phyloP scores from a whole-genome alignment of 2,888 invertebrate species.

The Epiblema foenella region DNA sequence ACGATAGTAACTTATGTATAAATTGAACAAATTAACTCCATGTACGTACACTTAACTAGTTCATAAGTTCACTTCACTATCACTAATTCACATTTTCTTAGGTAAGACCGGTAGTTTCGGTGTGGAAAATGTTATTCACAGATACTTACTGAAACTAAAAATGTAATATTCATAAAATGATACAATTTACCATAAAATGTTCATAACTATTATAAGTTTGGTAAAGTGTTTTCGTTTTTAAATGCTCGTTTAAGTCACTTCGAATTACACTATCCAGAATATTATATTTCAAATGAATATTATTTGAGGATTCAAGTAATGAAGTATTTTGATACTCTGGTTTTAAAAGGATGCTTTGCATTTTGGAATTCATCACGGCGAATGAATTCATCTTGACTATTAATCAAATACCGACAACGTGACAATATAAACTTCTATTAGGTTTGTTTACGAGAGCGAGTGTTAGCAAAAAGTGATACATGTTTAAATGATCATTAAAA shows the following conservation, averaged over 20 bases:
- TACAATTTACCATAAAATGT: background rate
- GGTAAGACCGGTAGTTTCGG: background rate
- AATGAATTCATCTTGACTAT: background rate
- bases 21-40: background rate
- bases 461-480: background rate
- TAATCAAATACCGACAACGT: background rate
- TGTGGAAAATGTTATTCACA: conserved; percentile 1
- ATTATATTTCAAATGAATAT: background rate
- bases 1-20: too few species aligned
- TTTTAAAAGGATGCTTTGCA: background rate
- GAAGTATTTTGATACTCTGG: background rate
- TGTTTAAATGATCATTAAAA: background rate
- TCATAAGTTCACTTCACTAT: background rate
- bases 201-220: background rate
- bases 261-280: conserved; percentile 10
- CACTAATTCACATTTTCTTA: background rate
- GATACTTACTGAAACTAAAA: conserved; percentile 2
- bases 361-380: background rate
- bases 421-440: background rate
- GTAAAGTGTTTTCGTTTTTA: conserved; percentile 7
- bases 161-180: background rate
- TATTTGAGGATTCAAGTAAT: background rate
- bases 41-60: too few species aligned
- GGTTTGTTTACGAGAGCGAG: background rate
- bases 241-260: background rate